Base-by-base conservation (phyloP, 2,888 invertebrate species). In the Drosophila histrio region DNA sequence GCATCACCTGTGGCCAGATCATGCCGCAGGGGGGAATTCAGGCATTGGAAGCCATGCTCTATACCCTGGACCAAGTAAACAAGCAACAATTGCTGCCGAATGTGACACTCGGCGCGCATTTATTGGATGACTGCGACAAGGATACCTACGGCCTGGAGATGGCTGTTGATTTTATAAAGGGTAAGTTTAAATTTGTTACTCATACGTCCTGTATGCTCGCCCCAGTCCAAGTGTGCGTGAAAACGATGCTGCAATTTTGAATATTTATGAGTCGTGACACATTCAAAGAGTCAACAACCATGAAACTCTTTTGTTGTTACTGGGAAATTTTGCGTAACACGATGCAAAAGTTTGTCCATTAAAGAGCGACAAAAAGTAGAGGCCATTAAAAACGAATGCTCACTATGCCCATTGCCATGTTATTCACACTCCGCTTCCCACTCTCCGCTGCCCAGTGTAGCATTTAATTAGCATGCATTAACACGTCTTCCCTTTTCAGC, bases 141-240 rank as follows among this genome's bases (percentile, higher is more conserved):
- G 98, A 98, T 91, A 98, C 98, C 0, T 98, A 98, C 89, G 98
- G 98, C 0, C 93, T 98, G 75, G 98, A 98, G 91, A 98, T 98
- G 95, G 97, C 98, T 13, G 96, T 98, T 13, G 98, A 98, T 92
- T 98, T 98, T 91, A 98, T 98, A 71, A 97, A 98, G 95, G 98
- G 98, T 98, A 92, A 93, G 94, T 91, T 17, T 0, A 15, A 15
- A 1, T 15, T 22, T 15, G 19, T 52, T 41, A 15, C 53, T 21
- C 21, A 21, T 13, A 44, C 26, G 34, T n/a, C 8, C 22, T n/a
- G 22, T 28, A 13, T 21, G 1, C 26, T 7, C 19, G 8, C 11
- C 22, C 2, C 15, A 2, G 11, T 21, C 15, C 28, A 22, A 13
- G 24, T 46, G 50, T 34, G 44, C 39, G 24, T 34, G 28, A 17